These are phyloP conservation scores for Lasioglossum calceatum DNA, from an alignment of 2,888 invertebrate species.

Conservation along the genomic window DNA sequence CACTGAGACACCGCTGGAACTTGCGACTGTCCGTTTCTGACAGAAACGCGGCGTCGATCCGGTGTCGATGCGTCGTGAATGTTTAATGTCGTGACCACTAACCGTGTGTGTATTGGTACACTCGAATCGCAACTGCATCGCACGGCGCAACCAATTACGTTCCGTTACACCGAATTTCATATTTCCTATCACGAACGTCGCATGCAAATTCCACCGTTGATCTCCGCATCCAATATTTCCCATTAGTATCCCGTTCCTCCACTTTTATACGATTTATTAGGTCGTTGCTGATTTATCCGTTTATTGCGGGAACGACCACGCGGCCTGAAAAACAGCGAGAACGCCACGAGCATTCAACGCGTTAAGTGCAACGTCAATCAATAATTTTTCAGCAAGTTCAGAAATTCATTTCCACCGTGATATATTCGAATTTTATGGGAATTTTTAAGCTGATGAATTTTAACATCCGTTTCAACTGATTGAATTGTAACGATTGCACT, in stretches of 20 bases:
- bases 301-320: neutral
- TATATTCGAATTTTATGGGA: neutral
- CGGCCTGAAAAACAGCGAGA: neutral
- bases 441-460: neutral
- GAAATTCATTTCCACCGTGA: neutral
- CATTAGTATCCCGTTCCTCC: neutral
- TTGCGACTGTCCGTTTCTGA: constrained; percentile 45
- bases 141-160: neutral
- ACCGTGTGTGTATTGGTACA: constrained; percentile 55
- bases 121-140: constrained; percentile 53
- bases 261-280: neutral
- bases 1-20: constrained; percentile 43
- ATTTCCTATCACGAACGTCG: constrained; percentile 2
- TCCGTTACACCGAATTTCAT: neutral
- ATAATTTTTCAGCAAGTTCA: neutral
- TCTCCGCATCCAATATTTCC: neutral
- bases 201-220: constrained; percentile 3
- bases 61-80: constrained; percentile 63
- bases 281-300: neutral
- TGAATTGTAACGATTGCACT: neutral
- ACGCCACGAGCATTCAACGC: neutral
- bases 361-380: neutral
- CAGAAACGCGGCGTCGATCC: constrained; percentile 44
- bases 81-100: constrained; percentile 73
- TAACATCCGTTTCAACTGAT: neutral